phyloP scores from a whole-genome alignment of 1,140 invertebrate species.

The Phthorimaea operculella region DNA sequence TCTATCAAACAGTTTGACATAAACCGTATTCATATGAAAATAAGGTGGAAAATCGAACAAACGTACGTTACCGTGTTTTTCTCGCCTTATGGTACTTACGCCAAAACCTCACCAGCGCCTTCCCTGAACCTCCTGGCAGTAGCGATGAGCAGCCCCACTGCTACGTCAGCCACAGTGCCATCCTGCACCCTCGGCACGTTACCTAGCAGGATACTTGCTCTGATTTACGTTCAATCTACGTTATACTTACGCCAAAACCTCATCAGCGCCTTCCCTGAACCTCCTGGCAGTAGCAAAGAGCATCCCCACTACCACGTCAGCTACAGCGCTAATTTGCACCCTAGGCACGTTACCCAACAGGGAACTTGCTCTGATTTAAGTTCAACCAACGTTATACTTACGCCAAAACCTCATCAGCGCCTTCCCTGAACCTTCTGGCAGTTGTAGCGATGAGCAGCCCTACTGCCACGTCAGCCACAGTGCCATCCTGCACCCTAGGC shows the following conservation, averaged over 20 bases:
- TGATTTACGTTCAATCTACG: background rate
- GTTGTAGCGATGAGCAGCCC: slow-evolving; percentile 79
- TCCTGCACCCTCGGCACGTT: slow-evolving; percentile 84
- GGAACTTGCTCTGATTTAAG: slow-evolving; percentile 61
- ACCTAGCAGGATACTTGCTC: slow-evolving; percentile 73
- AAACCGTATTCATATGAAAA: no score
- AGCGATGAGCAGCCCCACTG: slow-evolving; percentile 79
- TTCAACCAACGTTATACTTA: slow-evolving; percentile 36
- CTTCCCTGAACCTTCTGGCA: slow-evolving; percentile 80
- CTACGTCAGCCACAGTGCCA: slow-evolving; percentile 85
- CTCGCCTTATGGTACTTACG: slow-evolving; percentile 70
- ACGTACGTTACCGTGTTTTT: no score
- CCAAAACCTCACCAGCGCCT: slow-evolving; percentile 73
- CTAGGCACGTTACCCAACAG: slow-evolving; percentile 83
- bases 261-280: slow-evolving; percentile 76
- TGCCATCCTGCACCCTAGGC: slow-evolving; percentile 79
- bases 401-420: slow-evolving; percentile 73
- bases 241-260: slow-evolving; percentile 73
- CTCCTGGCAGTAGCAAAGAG: slow-evolving; percentile 79
- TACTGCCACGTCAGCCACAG: slow-evolving; percentile 87
- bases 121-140: slow-evolving; percentile 81
- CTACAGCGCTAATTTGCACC: slow-evolving; percentile 83
- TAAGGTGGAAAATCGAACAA: no score
- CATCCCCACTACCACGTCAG: slow-evolving; percentile 84
- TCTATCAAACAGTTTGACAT: no score